Conservation (phyloP, 2,797 vertebrate species). For the Epinephelus coioides region DNA sequence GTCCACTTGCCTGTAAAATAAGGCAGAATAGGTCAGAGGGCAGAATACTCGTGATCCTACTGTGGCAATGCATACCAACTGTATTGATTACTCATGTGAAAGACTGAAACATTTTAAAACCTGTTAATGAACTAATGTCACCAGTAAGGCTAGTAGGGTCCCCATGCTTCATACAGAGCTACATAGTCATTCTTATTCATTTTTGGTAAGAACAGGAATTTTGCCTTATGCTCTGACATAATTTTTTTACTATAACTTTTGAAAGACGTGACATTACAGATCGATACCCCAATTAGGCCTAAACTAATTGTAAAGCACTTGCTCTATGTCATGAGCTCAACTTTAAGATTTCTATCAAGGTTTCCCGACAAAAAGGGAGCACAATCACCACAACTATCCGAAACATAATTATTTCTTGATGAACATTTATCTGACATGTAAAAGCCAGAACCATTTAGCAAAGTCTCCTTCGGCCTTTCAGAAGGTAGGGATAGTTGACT, state of each 20-base stretch:
- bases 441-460: background rate
- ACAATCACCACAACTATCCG: background rate
- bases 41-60: constrained; percentile 7
- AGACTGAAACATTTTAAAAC: background rate
- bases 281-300: too few relatives aligned
- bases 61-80: background rate
- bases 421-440: background rate
- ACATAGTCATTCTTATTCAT: too few relatives aligned
- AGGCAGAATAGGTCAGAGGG: background rate
- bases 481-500: background rate
- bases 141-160: background rate
- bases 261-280: background rate
- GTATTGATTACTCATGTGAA: background rate
- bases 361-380: background rate
- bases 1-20: background rate
- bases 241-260: too few relatives aligned
- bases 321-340: background rate
- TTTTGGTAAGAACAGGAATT: background rate
- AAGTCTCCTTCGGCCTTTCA: background rate
- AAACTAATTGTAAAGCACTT: background rate
- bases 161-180: background rate
- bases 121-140: background rate
- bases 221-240: too few relatives aligned
- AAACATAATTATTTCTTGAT: background rate
- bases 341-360: background rate